These are phyloP conservation scores for Bembecia ichneumoniformis DNA, from an alignment of 2,888 invertebrate genomes.

Conservation along the genomic window DNA sequence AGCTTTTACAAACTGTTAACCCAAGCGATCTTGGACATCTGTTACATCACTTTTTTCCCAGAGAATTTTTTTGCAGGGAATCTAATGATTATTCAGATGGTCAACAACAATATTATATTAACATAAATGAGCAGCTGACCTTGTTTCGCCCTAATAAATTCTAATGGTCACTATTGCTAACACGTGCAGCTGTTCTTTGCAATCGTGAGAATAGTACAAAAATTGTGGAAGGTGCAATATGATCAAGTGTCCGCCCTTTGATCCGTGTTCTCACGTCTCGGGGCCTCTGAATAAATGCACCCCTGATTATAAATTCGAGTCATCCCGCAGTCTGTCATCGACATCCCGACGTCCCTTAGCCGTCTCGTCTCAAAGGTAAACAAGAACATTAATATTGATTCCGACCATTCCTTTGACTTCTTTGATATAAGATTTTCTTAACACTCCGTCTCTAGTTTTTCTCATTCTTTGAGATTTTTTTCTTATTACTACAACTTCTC, in stretches of 20 bases:
- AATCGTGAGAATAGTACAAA: slow-evolving; percentile 53
- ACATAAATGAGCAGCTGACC: slow-evolving; percentile 56
- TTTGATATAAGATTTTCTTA: slow-evolving; percentile 52
- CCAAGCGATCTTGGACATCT: slow-evolving; percentile 20
- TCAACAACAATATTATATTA: slow-evolving; percentile 34
- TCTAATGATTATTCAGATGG: slow-evolving; percentile 38
- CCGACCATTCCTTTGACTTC: slow-evolving; percentile 49
- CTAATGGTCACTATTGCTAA: slow-evolving; percentile 53
- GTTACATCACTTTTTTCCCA: slow-evolving; percentile 36
- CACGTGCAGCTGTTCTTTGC: slow-evolving; percentile 44
- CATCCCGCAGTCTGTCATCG: slow-evolving; percentile 46
- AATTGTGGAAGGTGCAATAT: slow-evolving; percentile 50
- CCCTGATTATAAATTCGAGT: slow-evolving; percentile 63
- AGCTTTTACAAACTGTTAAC: background rate
- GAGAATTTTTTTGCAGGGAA: slow-evolving; percentile 25
- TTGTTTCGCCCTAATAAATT: slow-evolving; percentile 56
- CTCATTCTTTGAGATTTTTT: slow-evolving; percentile 44
- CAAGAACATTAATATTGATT: slow-evolving; percentile 68
- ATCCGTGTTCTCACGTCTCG: slow-evolving; percentile 57
- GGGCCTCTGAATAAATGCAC: slow-evolving; percentile 36
- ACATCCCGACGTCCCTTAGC: slow-evolving; percentile 30
- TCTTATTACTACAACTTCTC: slow-evolving; percentile 14
- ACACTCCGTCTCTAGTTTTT: slow-evolving; percentile 39
- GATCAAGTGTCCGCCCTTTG: slow-evolving; percentile 64
- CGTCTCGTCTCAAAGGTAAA: slow-evolving; percentile 56